These are phyloP conservation scores for Polyploca ridens DNA, from an alignment of 2,888 invertebrate species.

Conservation along the genomic window DNA sequence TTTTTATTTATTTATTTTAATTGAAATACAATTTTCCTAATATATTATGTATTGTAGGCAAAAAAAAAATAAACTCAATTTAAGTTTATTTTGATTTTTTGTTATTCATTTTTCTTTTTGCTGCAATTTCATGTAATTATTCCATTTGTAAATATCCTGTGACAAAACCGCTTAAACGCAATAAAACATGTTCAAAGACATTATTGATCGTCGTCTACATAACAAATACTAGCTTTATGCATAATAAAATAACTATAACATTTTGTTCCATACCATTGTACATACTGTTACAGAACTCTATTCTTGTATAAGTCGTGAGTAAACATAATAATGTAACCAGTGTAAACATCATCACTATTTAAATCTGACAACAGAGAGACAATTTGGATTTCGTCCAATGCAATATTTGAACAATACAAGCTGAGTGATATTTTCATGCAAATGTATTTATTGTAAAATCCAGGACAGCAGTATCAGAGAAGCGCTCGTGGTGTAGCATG, in stretches of 20 bases:
- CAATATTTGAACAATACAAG: slow-evolving; percentile 21
- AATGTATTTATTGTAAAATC: not conserved
- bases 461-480: not conserved
- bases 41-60: no score
- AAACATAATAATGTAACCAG: slow-evolving; percentile 20
- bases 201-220: not conserved
- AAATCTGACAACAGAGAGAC: slow-evolving; percentile 18
- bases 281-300: slow-evolving; percentile 13
- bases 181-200: not conserved
- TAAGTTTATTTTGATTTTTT: no score
- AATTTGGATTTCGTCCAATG: slow-evolving; percentile 26
- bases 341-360: slow-evolving; percentile 20
- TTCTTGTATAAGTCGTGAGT: slow-evolving; percentile 18
- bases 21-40: no score
- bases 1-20: no score
- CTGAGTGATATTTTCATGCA: not conserved
- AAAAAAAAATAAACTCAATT: no score
- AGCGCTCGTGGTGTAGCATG: no score
- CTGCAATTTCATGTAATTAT: no score
- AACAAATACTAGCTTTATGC: slow-evolving; percentile 8
- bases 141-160: no score
- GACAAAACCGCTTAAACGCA: not conserved
- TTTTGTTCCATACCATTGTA: not conserved
- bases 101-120: no score
- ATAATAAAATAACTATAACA: not conserved